phyloP scores from a whole-genome alignment of 2,888 invertebrate genomes.

The Yponomeuta sedellus region DNA sequence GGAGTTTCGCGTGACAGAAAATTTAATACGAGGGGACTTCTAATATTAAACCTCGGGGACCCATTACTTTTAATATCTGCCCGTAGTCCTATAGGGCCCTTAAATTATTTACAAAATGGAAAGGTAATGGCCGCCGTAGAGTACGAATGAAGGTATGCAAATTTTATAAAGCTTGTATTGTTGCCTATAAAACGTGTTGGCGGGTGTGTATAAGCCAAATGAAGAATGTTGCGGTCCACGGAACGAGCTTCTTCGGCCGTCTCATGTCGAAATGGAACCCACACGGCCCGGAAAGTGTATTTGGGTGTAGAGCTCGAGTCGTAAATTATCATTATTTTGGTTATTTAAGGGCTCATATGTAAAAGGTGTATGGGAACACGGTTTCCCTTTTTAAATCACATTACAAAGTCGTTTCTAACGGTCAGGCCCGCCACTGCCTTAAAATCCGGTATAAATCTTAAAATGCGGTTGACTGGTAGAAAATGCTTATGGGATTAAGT shows the following conservation, averaged over 20 bases:
- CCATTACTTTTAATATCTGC: conserved; percentile 77
- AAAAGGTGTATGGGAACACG: conserved; percentile 4
- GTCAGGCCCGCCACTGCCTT: too few species aligned
- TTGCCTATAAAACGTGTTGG: conserved; percentile 56
- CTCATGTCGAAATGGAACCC: background rate
- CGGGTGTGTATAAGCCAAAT: conserved; percentile 47
- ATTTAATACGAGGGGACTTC: conserved; percentile 75
- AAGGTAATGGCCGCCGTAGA: conserved; percentile 73
- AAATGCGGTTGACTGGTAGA: too few species aligned
- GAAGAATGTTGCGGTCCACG: conserved; percentile 44
- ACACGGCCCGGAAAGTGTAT: conserved; percentile 26
- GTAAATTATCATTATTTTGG: conserved; percentile 37
- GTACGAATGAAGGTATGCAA: conserved; percentile 73
- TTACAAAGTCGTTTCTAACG: background rate
- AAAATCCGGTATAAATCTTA: too few species aligned
- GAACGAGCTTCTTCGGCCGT: background rate
- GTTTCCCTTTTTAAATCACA: conserved; percentile 13
- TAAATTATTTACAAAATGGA: conserved; percentile 77
- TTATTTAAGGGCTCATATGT: conserved; percentile 6
- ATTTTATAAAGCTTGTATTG: conserved; percentile 69
- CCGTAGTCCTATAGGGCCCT: conserved; percentile 69
- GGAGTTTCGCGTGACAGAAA: conserved; percentile 75
- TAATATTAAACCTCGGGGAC: conserved; percentile 75
- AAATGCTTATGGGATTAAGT: too few species aligned
- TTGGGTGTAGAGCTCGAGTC: conserved; percentile 53